Base-by-base conservation (phyloP, 1,140 invertebrate species). In the Dreissena rostriformis region DNA sequence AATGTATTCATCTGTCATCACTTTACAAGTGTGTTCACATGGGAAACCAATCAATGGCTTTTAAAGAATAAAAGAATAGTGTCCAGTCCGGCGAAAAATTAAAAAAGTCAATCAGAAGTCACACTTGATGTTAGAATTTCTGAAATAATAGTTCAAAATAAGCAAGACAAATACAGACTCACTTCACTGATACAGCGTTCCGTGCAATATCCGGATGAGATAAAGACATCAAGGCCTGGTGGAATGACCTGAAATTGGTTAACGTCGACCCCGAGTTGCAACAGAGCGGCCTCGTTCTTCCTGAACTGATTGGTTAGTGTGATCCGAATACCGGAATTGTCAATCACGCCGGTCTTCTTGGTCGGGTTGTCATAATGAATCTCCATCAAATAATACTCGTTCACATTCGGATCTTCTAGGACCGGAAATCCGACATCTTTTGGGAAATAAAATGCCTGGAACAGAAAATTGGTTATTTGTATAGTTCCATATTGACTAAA, bases 361-460 rank as follows among this genome's bases (percentile, higher is more conserved):
- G 65, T 65, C 11, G 86, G 84, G 67, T 88, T 88, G 74, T 88
- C 82, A 53, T 88, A 88, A 55, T 88, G 86, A 17, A 84, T 88
- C 53, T 86, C 84, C 82, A 88, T 76, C 1, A 86, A 26, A 63
- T 84, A 85, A 29, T 77, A 76, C 8, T 28, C 26, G 0, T 75
- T 77, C 24, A 84, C 86, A 29, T 68, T 57, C 15, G 51, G 17
- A 19, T 28, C 66, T 10, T 81, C 86, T 39, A 39, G 39, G 15
- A 88, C 24, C 0, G 86, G 65, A 15, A 84, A 53, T 22, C 84
- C 86, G 8, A 82, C 82, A 49, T 88, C 53, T 22, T 86, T 67
- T 7, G 86, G 86, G 28, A 81, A 86, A 68, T 88, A 80, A 74
- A 81, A 86, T 8, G 84, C 55, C 84, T 88, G 57, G 4, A 67